phyloP scores from a whole-genome alignment of 2,797 vertebrate species.

The Decapterus maruadsi region DNA sequence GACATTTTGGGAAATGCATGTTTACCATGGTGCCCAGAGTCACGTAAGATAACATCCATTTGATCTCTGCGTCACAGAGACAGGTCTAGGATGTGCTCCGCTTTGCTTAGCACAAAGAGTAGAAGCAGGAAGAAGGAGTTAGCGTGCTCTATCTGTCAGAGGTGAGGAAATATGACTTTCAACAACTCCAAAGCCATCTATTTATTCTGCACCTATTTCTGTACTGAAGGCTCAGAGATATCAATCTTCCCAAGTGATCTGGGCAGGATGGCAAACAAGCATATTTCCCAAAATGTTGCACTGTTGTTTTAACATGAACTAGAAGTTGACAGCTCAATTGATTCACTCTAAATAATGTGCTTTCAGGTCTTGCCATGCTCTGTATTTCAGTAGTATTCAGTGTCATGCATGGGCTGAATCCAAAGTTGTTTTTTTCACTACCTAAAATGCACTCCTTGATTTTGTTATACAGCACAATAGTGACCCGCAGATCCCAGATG shows the following conservation, averaged over 20 bases:
- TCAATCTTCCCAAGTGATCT: slow-evolving; percentile 26
- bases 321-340: slow-evolving; percentile 6
- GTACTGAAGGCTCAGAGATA: slow-evolving; percentile 12
- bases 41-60: neutral
- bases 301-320: slow-evolving; percentile 29
- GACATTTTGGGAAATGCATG: slow-evolving; percentile 29
- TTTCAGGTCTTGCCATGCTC: slow-evolving; percentile 13
- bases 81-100: neutral
- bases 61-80: slow-evolving; percentile 20
- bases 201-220: slow-evolving; percentile 42
- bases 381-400: slow-evolving; percentile 13
- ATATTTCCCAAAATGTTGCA: slow-evolving; percentile 11
- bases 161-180: slow-evolving; percentile 27
- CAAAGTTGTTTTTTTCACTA: slow-evolving; percentile 20
- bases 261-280: slow-evolving; percentile 24
- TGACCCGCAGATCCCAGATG: slow-evolving; percentile 28
- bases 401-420: slow-evolving; percentile 33
- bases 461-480: slow-evolving; percentile 7
- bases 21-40: slow-evolving; percentile 33
- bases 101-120: slow-evolving; percentile 7
- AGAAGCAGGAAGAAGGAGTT: slow-evolving; percentile 12
- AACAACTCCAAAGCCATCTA: slow-evolving; percentile 30
- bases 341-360: slow-evolving; percentile 16
- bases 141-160: slow-evolving; percentile 12
- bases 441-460: slow-evolving; percentile 11